Evolutionary conservation across 2,888 invertebrate genomes (phyloP).

Genomic region (Luperina nickerlii): DNA sequence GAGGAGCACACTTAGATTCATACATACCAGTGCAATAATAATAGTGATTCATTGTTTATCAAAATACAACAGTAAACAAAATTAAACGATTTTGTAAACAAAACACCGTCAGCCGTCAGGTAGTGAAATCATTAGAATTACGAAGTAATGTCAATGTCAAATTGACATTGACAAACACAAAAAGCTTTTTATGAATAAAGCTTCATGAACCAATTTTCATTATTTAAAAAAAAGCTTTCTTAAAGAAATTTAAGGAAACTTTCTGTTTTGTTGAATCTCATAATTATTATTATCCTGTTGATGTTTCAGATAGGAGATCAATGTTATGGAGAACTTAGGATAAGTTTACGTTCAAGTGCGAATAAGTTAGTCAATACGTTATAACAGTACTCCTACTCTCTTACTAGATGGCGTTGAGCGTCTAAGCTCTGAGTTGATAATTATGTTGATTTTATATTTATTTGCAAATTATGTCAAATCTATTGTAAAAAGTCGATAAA

Average conservation of each 20-base stretch:
- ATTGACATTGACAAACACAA: constrained; percentile 17
- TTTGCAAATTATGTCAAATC: neutral
- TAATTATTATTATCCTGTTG: neutral
- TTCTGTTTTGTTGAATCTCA: neutral
- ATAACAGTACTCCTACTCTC: neutral
- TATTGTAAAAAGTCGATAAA: neutral
- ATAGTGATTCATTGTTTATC: neutral
- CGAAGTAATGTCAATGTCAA: neutral
- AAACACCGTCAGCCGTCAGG: neutral
- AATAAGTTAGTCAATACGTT: no score
- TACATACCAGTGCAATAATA: constrained; percentile 24
- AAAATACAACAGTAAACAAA: constrained; percentile 1
- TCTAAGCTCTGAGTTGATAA: neutral
- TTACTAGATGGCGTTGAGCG: constrained; percentile 13
- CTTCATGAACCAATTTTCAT: neutral
- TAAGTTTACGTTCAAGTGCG: neutral
- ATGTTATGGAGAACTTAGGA: neutral
- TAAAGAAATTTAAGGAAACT: neutral
- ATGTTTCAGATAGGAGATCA: neutral
- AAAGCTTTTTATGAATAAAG: constrained; percentile 16
- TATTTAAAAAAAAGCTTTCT: neutral
- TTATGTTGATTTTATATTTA: neutral
- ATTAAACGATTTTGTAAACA: neutral
- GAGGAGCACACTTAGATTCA: neutral
- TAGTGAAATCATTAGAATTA: neutral